phyloP scores from a whole-genome alignment of 2,888 invertebrate species.

The Eristalis pertinax region DNA sequence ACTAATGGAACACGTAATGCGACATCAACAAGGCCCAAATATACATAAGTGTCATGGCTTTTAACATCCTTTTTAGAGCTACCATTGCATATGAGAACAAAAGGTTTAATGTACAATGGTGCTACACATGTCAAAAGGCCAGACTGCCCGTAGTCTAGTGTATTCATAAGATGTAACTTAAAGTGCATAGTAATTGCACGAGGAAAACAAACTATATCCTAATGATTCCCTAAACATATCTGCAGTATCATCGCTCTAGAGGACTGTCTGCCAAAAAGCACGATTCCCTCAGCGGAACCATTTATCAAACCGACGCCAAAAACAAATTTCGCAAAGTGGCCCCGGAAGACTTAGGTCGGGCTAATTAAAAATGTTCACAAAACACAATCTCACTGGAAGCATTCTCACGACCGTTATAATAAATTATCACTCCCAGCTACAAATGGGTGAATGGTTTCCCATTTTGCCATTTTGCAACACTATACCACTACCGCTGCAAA shows the following conservation, averaged over 20 bases:
- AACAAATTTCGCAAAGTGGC: conserved; percentile 69
- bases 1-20: no score
- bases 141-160: no score
- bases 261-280: conserved; percentile 54
- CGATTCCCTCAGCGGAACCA: conserved; percentile 50
- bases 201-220: conserved; percentile 1
- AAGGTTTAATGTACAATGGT: no score
- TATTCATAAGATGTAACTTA: no score
- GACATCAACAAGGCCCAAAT: no score
- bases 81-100: no score
- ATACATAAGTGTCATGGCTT: no score
- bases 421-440: conserved; percentile 62
- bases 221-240: conserved; percentile 44
- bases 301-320: conserved; percentile 69
- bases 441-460: conserved; percentile 60
- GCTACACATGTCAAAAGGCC: no score
- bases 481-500: conserved; percentile 9
- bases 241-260: conserved; percentile 48
- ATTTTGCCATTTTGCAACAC: conserved; percentile 49
- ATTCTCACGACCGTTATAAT: conserved; percentile 61
- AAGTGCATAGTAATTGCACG: no score
- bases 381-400: conserved; percentile 60
- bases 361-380: conserved; percentile 68
- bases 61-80: no score
- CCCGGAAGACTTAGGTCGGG: conserved; percentile 56